Conservation (phyloP, 2,113 vertebrate genomes). For the Callocephalon fimbriatum region DNA sequence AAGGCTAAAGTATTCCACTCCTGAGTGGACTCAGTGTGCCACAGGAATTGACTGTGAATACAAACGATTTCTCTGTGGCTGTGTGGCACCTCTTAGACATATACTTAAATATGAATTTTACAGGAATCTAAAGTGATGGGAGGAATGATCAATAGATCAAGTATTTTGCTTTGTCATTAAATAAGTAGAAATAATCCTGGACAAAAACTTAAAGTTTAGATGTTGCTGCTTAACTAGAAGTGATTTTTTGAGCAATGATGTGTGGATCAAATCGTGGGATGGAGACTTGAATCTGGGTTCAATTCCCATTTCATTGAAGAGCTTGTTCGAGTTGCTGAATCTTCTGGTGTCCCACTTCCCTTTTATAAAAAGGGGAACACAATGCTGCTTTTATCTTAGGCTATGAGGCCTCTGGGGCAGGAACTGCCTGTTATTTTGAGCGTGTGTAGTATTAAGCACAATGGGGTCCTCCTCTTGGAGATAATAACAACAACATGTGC, state of each 20-base stretch:
- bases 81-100: background rate
- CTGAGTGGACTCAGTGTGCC: background rate
- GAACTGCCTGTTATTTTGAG: constrained; percentile 12
- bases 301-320: background rate
- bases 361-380: background rate
- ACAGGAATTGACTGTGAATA: background rate
- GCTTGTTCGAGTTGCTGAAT: background rate
- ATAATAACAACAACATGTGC: constrained; percentile 64
- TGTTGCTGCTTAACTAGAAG: background rate
- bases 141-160: background rate
- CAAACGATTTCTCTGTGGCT: background rate
- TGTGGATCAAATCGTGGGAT: background rate
- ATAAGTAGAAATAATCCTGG: background rate
- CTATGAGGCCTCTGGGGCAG: constrained; percentile 35
- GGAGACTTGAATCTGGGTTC: background rate
- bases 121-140: background rate
- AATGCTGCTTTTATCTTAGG: constrained; percentile 37
- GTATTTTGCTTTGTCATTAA: background rate
- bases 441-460: constrained; percentile 2
- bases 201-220: background rate
- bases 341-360: constrained; percentile 39
- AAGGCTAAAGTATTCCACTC: background rate
- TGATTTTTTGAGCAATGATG: background rate
- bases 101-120: background rate
- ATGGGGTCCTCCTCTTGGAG: constrained; percentile 41